Percentiles rank a stretch among this genome's conserved stretches.
phyloP scores from a whole-genome alignment of 2,113 vertebrate species.

The Antigone vipio region DNA sequence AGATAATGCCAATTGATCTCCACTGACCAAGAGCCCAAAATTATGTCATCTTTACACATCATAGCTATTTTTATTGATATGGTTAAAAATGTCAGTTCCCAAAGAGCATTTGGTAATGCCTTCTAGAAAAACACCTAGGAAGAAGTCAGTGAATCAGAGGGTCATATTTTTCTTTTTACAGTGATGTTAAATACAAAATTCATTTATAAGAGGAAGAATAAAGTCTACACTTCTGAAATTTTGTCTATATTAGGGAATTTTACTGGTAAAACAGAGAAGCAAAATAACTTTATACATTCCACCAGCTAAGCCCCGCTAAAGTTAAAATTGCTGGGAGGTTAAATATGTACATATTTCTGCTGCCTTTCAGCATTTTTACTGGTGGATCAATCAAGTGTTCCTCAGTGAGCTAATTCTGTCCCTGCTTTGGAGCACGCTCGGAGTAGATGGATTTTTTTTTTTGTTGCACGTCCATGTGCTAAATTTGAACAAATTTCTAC shows the following conservation, averaged over 20 bases:
- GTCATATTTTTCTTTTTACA: not conserved
- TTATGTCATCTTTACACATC: not conserved
- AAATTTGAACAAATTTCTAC: not conserved
- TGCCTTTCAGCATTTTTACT: slow-evolving; percentile 23
- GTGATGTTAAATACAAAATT: not conserved
- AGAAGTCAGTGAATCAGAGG: not conserved
- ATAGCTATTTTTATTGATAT: not conserved
- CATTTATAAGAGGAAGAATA: not conserved
- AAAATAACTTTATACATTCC: not conserved
- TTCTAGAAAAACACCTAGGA: not conserved
- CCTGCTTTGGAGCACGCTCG: not conserved
- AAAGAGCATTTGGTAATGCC: not conserved
- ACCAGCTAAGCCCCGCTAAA: not conserved
- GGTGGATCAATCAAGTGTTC: slow-evolving; percentile 26
- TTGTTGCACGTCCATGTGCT: not conserved
- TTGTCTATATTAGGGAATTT: not conserved
- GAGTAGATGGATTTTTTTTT: not conserved
- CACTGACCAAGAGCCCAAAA: not conserved
- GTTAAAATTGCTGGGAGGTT: not conserved
- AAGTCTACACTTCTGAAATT: not conserved
- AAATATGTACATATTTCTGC: not conserved
- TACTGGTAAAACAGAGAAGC: not conserved
- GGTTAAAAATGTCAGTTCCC: not conserved
- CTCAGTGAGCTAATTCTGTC: slow-evolving; percentile 13
- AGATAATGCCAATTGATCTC: not conserved